Evolutionary conservation across 2,888 invertebrate genomes (phyloP).

Genomic region (Drosophila pegasa): DNA sequence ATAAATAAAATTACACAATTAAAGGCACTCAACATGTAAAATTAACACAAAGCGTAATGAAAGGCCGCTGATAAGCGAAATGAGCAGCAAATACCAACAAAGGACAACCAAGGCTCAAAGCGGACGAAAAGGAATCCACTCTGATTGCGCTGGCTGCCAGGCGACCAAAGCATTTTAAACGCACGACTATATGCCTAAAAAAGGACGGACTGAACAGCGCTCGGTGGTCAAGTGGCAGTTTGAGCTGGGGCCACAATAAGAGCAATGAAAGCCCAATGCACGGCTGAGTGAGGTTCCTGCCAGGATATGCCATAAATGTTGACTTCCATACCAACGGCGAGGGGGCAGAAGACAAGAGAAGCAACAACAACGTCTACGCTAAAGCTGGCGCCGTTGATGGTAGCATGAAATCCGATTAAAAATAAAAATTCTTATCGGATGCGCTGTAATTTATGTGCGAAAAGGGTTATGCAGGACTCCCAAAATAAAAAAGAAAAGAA

Average conservation of each 20-base stretch:
- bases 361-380: slow-evolving; percentile 45
- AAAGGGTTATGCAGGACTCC: slow-evolving; percentile 77
- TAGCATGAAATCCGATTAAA: slow-evolving; percentile 83
- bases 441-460: slow-evolving; percentile 82
- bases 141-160: slow-evolving; percentile 29
- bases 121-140: slow-evolving; percentile 29
- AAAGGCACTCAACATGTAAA: slow-evolving; percentile 64
- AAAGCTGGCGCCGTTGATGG: slow-evolving; percentile 73
- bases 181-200: slow-evolving; percentile 45
- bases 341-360: slow-evolving; percentile 27
- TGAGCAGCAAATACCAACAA: slow-evolving; percentile 70
- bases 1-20: slow-evolving; percentile 64
- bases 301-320: slow-evolving; percentile 78
- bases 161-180: slow-evolving; percentile 72
- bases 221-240: slow-evolving; percentile 69
- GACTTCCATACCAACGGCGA: slow-evolving; percentile 62
- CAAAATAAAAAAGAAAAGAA: slow-evolving; percentile 49
- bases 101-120: slow-evolving; percentile 47
- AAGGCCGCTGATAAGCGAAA: slow-evolving; percentile 81
- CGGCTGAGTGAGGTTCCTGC: slow-evolving; percentile 58
- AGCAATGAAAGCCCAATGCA: slow-evolving; percentile 39
- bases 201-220: slow-evolving; percentile 29
- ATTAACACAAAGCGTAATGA: slow-evolving; percentile 82
- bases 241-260: slow-evolving; percentile 41
- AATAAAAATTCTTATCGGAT: slow-evolving; percentile 83